phyloP scores from a whole-genome alignment of 2,797 vertebrate species.

The Hylomyscus alleni region DNA sequence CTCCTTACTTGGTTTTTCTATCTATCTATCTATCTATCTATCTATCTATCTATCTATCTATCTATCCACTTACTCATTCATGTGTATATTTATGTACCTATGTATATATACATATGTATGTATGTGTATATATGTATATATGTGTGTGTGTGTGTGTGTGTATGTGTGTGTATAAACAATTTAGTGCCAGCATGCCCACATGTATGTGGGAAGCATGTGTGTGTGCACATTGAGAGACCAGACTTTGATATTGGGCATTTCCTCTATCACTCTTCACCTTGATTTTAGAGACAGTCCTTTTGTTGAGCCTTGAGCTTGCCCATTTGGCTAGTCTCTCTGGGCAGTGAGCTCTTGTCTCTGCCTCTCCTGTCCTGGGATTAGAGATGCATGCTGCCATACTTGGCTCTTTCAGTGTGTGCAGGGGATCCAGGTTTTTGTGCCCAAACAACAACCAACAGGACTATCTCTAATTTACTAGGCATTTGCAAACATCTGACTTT shows the following conservation, averaged over 20 bases:
- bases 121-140: rapidly evolving
- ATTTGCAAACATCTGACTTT: neutral
- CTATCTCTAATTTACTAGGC: neutral
- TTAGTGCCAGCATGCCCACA: neutral
- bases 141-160: neutral
- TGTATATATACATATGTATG: neutral
- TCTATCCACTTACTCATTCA: neutral
- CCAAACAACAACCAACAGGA: neutral
- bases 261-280: neutral
- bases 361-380: neutral
- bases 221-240: neutral
- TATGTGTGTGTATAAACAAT: neutral
- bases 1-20: too few species aligned
- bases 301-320: neutral
- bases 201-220: too few species aligned
- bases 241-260: neutral
- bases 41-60: neutral
- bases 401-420: neutral
- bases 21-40: too few species aligned
- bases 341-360: neutral
- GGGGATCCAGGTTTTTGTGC: neutral
- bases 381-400: neutral
- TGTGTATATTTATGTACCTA: too few species aligned
- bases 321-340: neutral
- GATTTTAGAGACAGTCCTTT: neutral